These are phyloP conservation scores for Rafetus swinhoei DNA, from an alignment of 2,113 vertebrate genomes.

Conservation along the genomic window DNA sequence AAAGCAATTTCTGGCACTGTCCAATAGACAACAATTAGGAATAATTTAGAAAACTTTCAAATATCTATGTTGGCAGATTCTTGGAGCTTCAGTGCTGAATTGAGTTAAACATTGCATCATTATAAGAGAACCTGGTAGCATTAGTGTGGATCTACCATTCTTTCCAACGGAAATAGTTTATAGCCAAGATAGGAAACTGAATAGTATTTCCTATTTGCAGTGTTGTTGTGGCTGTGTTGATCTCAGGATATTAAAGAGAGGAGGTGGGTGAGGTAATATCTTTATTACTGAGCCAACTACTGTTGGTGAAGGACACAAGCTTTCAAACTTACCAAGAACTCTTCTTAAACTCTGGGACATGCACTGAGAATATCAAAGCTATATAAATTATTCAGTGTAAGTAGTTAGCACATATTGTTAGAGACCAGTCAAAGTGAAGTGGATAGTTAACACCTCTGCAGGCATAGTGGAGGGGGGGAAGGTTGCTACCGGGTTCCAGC, in stretches of 20 bases:
- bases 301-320: neutral
- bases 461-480: no score
- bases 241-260: neutral
- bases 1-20: slow-evolving; percentile 54
- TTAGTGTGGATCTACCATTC: neutral
- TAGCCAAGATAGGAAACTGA: neutral
- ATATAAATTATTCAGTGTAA: neutral
- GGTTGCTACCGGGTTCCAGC: neutral
- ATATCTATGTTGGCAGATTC: slow-evolving; percentile 23
- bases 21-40: slow-evolving; percentile 46
- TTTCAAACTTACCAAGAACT: neutral
- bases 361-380: neutral
- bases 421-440: neutral
- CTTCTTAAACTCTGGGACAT: neutral
- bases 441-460: neutral
- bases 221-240: neutral
- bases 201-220: neutral
- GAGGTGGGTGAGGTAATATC: neutral
- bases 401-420: neutral
- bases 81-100: slow-evolving; percentile 11
- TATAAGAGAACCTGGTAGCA: neutral
- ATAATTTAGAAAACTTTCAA: slow-evolving; percentile 61
- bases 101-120: slow-evolving; percentile 28
- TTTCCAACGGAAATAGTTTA: neutral
- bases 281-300: neutral